Evolutionary conservation across 2,888 invertebrate species (phyloP).

Genomic region (Tanytarsus gracilentus): DNA sequence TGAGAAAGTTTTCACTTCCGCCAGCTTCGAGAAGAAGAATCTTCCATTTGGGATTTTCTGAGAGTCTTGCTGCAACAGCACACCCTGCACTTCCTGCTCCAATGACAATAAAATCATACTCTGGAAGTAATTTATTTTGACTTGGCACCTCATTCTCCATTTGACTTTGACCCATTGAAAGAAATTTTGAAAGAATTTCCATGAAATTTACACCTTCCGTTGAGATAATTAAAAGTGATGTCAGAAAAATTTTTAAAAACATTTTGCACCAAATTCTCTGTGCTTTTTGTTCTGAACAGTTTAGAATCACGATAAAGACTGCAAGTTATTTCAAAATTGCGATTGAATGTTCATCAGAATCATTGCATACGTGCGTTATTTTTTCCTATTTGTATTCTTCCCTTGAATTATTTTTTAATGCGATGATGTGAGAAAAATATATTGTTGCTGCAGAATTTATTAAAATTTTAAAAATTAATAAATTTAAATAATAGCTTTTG

Average conservation of each 20-base stretch:
- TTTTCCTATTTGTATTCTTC: too few relatives aligned
- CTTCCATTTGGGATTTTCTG: conserved; percentile 59
- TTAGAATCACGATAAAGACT: background rate
- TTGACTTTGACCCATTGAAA: conserved; percentile 48
- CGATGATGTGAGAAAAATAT: too few relatives aligned
- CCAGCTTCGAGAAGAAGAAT: conserved; percentile 65
- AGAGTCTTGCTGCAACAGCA: conserved; percentile 61
- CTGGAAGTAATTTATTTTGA: conserved; percentile 44
- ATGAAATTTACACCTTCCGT: conserved; percentile 34
- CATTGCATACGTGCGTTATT: conserved; percentile 1
- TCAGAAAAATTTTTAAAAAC: background rate
- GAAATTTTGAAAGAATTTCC: conserved; percentile 47
- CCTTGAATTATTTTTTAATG: too few relatives aligned
- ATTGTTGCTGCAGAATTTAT: too few relatives aligned
- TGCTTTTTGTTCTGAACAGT: conserved; percentile 9
- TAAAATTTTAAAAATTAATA: too few relatives aligned
- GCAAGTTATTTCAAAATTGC: background rate
- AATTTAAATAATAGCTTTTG: too few relatives aligned
- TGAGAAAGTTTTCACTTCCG: conserved; percentile 56
- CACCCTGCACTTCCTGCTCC: conserved; percentile 78
- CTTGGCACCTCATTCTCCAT: conserved; percentile 49
- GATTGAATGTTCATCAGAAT: background rate
- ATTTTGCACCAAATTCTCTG: background rate
- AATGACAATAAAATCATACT: conserved; percentile 68
- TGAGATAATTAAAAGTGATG: background rate